Evolutionary conservation across 2,888 invertebrate species (phyloP).

Genomic region (Aelia acuminata): DNA sequence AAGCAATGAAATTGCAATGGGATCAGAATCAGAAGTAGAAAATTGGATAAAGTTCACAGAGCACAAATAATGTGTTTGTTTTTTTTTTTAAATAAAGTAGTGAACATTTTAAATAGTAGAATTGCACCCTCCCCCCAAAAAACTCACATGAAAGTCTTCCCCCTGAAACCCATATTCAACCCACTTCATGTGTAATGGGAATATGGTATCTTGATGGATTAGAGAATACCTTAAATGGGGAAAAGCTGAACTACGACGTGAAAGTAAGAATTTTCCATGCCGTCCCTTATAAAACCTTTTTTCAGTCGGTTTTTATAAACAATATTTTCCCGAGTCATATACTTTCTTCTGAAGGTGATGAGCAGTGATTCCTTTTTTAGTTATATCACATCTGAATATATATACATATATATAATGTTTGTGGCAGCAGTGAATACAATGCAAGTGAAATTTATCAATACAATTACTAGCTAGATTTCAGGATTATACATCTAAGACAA

Average conservation of each 20-base stretch:
- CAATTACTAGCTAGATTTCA: too few relatives aligned
- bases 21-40: too few relatives aligned
- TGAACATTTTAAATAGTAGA: neutral
- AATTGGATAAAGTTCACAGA: too few relatives aligned
- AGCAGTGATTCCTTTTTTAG: neutral
- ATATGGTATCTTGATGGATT: neutral
- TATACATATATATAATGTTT: neutral
- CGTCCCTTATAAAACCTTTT: neutral
- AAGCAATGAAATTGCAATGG: too few relatives aligned
- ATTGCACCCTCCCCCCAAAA: neutral
- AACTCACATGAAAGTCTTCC: neutral
- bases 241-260: conserved; percentile 11
- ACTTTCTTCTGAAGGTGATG: neutral
- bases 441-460: too few relatives aligned
- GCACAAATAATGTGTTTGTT: too few relatives aligned
- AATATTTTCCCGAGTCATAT: conserved; percentile 11
- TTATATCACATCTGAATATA: neutral
- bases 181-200: neutral
- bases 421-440: too few relatives aligned
- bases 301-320: conserved; percentile 17
- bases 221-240: neutral
- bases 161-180: neutral
- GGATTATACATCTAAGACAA: too few relatives aligned
- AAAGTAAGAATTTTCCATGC: conserved; percentile 21
- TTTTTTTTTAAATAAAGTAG: too few relatives aligned